phyloP scores from a whole-genome alignment of 2,797 vertebrate species.

The Apogon talboti region DNA sequence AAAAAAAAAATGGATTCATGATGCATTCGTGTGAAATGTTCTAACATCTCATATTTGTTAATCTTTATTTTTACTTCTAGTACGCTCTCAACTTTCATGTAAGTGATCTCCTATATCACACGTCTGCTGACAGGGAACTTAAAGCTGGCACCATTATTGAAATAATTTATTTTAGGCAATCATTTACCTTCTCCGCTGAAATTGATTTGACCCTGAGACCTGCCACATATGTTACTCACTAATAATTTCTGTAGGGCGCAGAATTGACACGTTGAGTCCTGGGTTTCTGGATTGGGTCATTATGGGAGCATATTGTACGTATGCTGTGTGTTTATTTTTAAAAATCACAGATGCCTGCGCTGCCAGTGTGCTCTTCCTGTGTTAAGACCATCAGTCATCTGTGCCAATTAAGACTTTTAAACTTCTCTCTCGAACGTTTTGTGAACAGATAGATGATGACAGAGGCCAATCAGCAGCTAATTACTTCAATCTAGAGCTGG shows the following conservation, averaged over 20 bases:
- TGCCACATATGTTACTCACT: slow-evolving; percentile 67
- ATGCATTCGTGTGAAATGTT: no score
- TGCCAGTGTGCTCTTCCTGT: slow-evolving; percentile 65
- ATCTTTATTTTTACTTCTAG: background rate
- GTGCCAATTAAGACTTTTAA: slow-evolving; percentile 78
- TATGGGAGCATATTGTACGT: slow-evolving; percentile 71
- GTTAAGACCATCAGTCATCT: slow-evolving; percentile 71
- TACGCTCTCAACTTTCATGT: background rate
- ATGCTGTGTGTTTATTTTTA: slow-evolving; percentile 75
- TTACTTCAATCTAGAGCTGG: slow-evolving; percentile 60
- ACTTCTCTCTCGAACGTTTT: slow-evolving; percentile 61
- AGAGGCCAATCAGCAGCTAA: slow-evolving; percentile 73
- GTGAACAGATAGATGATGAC: slow-evolving; percentile 62
- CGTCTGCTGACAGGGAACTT: slow-evolving; percentile 19
- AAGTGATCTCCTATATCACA: background rate
- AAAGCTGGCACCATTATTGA: slow-evolving; percentile 16
- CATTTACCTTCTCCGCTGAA: slow-evolving; percentile 50
- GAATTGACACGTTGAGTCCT: slow-evolving; percentile 65
- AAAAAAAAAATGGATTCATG: no score
- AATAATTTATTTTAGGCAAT: slow-evolving; percentile 32
- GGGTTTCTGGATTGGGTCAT: slow-evolving; percentile 70
- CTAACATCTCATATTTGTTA: background rate
- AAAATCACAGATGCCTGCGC: slow-evolving; percentile 75
- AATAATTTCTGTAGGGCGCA: slow-evolving; percentile 68
- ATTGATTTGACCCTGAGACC: slow-evolving; percentile 55